Evolutionary conservation across 2,888 invertebrate genomes (phyloP).

Genomic region (Nymphalis urticae): DNA sequence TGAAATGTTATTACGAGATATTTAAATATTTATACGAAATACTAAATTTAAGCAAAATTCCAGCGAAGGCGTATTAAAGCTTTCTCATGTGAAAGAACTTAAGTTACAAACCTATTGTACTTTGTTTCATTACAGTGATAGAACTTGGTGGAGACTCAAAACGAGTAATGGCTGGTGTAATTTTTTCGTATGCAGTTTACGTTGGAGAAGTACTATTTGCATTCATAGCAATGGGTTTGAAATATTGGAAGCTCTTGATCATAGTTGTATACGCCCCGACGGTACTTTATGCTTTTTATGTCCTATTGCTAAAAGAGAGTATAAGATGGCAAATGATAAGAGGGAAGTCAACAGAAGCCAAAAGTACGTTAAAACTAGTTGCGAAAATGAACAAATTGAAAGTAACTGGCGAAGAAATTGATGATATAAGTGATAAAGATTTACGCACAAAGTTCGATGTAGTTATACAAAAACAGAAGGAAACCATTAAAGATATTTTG

Average conservation of each 20-base stretch:
- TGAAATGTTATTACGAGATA: too few relatives aligned
- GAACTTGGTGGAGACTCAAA: constrained; percentile 68
- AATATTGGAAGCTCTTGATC: constrained; percentile 64
- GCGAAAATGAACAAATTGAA: constrained; percentile 58
- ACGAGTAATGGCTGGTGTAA: constrained; percentile 61
- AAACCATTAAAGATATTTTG: constrained; percentile 57
- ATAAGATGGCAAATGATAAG: constrained; percentile 66
- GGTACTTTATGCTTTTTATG: constrained; percentile 54
- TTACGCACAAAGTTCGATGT: constrained; percentile 56
- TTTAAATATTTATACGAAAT: too few relatives aligned
- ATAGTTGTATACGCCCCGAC: constrained; percentile 58
- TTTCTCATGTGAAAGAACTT: too few relatives aligned
- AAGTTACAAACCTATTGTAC: constrained; percentile 15
- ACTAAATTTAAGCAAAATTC: too few relatives aligned
- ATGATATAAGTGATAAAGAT: constrained; percentile 54
- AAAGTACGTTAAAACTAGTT: constrained; percentile 52
- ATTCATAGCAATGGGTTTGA: constrained; percentile 58
- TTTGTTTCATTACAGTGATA: constrained; percentile 56
- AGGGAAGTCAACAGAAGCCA: constrained; percentile 58
- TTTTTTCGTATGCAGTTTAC: constrained; percentile 65
- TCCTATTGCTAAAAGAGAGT: constrained; percentile 59
- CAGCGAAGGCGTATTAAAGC: too few relatives aligned
- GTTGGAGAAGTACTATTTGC: constrained; percentile 65
- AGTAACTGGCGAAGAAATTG: constrained; percentile 53
- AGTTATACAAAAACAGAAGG: constrained; percentile 57